Evolutionary conservation across 2,113 vertebrate genomes (phyloP), one percentile per base, ranked within the genome.

Genomic region (Ammodytes dubius): DNA sequence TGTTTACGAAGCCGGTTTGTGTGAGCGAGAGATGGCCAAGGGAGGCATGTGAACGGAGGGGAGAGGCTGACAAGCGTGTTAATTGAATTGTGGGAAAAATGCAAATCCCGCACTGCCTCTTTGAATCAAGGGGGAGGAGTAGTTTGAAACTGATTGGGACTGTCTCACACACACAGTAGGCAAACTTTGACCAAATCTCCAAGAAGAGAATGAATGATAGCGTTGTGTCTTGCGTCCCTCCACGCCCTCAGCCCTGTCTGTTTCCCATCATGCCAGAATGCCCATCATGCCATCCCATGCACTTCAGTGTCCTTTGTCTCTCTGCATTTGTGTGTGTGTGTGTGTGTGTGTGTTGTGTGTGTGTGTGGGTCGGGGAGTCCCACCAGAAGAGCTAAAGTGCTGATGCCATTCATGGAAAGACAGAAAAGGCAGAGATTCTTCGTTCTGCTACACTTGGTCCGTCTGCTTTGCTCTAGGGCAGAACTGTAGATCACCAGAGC

Each of bases 31-130:
- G 84, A 77, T 64, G 77, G 79, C 73, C 71, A 77, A 65, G 53
- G 63, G 70, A 87, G 79, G 80, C 77, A 81, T 91, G 92, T 90
- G 90, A 94, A 91, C 70, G 63, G 50, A 70, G 75, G 77, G 69
- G 46, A 80, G 76, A 80, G 82, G 88, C 90, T 95, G 93, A 94
- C 94, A 95, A 72, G 89, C 95, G 89, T 95, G 93, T 86, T 95
- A 95, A 95, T 95, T 95, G 94, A 95, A 95, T 95, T 95, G 94
- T 95, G 94, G 92, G 92, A 91, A 92, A 92, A 94, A 95, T 95
- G 93, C 93, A 93, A 95, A 95, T 95, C 79, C 69, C 1, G 14
- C 17, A 47, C 78, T 83, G 88, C 88, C 81, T 82, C 79, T 89
- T 88, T 92, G 86, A 91, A 86, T 93, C 70, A 74, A 87, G 56